Evolutionary conservation across 2,888 invertebrate genomes (phyloP), one percentile per base, ranked within the genome.

Genomic region (Platycheirus albimanus): DNA sequence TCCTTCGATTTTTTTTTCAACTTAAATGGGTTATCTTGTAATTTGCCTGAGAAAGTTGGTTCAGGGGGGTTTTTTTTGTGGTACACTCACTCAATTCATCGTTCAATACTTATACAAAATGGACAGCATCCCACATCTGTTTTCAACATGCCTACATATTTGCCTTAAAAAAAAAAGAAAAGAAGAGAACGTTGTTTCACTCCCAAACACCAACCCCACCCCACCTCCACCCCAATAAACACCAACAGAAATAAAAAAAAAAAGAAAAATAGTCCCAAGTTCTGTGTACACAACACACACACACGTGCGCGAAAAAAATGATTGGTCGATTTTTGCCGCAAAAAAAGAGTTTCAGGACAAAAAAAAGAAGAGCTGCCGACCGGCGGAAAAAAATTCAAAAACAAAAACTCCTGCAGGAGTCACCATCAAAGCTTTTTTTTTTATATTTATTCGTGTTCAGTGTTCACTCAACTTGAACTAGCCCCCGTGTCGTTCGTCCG

Each of bases 381-480:
- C 58, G 24, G 41, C 54, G 43, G 19, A 38, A 64, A 80, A 80
- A 3, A 41, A 43, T 47, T 45, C 43, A 17, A 49, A 61, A 66
- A 76, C 47, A 66, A 76, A 81, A 81, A 81, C 45, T 76, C 66
- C 77, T 56, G 52, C 75, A 76, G 72, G 45, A 78, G 64, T 47
- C 64, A 24, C 56, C 63, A 41, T 58, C 56, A 58, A 33, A 61
- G 36, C 56, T 54, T 45, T 45, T 1, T 36, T 56, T 8, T 58
- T 41, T 77, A 61, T 72, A 66, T 81, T 76, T 77, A 70, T 80
- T 80, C 56, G 64, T 76, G 66, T 81, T 71, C 81, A 76, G 66
- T 81, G 81, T 71, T 81, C 76, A 81, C 71, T 81, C 81, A 71
- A 67, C 81, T 77, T 77, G 81, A 81, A 81, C 81, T 77, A 81